Conservation (phyloP, 2,888 invertebrate species). For the Therioaphis trifolii region DNA sequence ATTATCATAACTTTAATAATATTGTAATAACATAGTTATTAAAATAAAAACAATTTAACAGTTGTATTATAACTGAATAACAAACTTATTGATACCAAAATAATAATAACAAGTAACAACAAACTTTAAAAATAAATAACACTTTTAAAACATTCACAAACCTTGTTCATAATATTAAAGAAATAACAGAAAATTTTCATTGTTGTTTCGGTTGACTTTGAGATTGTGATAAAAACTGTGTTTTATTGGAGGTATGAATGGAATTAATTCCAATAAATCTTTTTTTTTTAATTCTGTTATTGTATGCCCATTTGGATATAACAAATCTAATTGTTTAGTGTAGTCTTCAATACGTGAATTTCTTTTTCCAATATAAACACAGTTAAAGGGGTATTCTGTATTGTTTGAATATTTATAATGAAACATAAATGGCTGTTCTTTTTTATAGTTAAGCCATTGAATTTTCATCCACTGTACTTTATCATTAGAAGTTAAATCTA, state of each 20-base stretch:
- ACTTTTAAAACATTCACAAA: slow-evolving; percentile 38
- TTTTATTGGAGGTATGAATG: slow-evolving; percentile 34
- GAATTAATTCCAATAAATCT: slow-evolving; percentile 28
- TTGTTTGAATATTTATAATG: slow-evolving; percentile 12
- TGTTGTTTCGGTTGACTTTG: background rate
- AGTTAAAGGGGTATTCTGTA: background rate
- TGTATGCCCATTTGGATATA: too few relatives aligned
- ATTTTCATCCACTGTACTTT: slow-evolving; percentile 25
- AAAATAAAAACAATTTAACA: too few relatives aligned
- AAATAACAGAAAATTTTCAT: slow-evolving; percentile 30
- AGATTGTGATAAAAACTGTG: slow-evolving; percentile 18
- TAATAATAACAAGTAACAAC: too few relatives aligned
- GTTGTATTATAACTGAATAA: too few relatives aligned
- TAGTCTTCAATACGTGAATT: background rate
- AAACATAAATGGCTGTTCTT: slow-evolving; percentile 10
- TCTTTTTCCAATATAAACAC: background rate
- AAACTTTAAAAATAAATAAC: slow-evolving; percentile 24
- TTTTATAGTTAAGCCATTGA: slow-evolving; percentile 5
- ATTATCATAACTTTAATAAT: too few relatives aligned
- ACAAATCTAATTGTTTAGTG: too few relatives aligned
- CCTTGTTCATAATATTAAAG: slow-evolving; percentile 32
- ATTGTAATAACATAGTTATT: too few relatives aligned
- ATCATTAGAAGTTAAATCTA: background rate
- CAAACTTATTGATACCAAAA: too few relatives aligned
- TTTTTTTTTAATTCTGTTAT: too few relatives aligned